Percentiles rank a stretch among this genome's conserved stretches.
Evolutionary conservation across 1,140 invertebrate genomes (phyloP).

Genomic region (Papilio xuthus): DNA sequence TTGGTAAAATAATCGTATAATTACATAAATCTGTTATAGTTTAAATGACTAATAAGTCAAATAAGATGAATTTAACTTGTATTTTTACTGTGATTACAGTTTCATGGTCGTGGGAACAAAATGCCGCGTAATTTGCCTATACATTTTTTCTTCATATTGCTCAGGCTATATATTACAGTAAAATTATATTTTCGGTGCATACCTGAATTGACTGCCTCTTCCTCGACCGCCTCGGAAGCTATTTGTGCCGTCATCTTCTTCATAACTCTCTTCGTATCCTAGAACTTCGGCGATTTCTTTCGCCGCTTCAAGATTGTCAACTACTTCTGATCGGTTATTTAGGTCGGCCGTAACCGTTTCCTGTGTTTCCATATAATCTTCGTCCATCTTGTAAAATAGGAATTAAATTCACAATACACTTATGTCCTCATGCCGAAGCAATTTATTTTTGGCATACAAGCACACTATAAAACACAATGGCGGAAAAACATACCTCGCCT

Average conservation of each 20-base stretch:
- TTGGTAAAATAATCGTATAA: neutral
- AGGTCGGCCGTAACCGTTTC: conserved; percentile 58
- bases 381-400: conserved; percentile 60
- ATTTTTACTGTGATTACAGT: neutral
- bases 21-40: neutral
- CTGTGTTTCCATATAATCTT: conserved; percentile 71
- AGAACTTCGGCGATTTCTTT: conserved; percentile 61
- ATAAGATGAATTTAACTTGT: neutral
- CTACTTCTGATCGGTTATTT: conserved; percentile 51
- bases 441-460: conserved; percentile 43
- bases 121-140: conserved; percentile 13
- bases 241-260: conserved; percentile 69
- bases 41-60: neutral
- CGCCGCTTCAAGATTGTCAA: conserved; percentile 50
- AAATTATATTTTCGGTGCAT: neutral
- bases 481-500: conserved; percentile 50
- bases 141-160: neutral
- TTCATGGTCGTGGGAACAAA: neutral
- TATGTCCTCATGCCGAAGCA: conserved; percentile 63
- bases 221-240: conserved; percentile 78
- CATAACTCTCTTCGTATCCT: conserved; percentile 61
- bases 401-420: conserved; percentile 53
- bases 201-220: conserved; percentile 83
- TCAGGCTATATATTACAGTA: neutral
- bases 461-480: conserved; percentile 42